phyloP scores from a whole-genome alignment of 2,797 vertebrate species.

The Dryobates pubescens region DNA sequence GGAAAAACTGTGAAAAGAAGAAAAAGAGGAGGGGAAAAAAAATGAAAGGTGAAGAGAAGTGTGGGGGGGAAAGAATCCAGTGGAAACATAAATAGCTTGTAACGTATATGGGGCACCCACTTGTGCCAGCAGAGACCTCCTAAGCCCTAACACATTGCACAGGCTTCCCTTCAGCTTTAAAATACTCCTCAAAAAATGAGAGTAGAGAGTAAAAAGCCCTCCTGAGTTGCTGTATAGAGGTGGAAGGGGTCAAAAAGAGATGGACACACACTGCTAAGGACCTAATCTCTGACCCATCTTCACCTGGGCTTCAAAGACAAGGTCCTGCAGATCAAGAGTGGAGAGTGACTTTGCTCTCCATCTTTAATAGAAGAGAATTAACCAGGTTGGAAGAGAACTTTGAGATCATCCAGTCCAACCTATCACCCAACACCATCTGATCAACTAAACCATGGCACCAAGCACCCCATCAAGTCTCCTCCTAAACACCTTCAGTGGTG shows the following conservation, averaged over 20 bases:
- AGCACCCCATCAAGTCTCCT: too few relatives aligned
- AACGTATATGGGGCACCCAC: conserved; percentile 49
- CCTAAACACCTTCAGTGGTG: too few relatives aligned
- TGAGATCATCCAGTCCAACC: too few relatives aligned
- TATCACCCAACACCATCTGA: too few relatives aligned
- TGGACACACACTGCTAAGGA: not conserved
- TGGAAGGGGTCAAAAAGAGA: not conserved
- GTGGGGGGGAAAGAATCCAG: not conserved
- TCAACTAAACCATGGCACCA: too few relatives aligned
- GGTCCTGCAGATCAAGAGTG: not conserved
- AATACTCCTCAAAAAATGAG: not conserved
- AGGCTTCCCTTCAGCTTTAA: conserved; percentile 32
- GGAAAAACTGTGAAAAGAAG: conserved; percentile 50
- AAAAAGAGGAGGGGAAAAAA: not conserved
- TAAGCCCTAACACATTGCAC: conserved; percentile 25
- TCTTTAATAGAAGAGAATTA: too few relatives aligned
- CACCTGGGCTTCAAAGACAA: not conserved
- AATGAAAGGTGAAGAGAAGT: conserved; percentile 7
- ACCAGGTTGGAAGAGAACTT: too few relatives aligned
- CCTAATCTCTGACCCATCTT: not conserved
- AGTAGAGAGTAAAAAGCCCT: not conserved
- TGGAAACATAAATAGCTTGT: conserved; percentile 69
- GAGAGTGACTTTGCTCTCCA: too few relatives aligned
- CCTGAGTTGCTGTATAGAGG: not conserved
- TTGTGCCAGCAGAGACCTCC: conserved; percentile 43